phyloP scores from a whole-genome alignment of 2,888 invertebrate genomes.

The Venusia cambrica region DNA sequence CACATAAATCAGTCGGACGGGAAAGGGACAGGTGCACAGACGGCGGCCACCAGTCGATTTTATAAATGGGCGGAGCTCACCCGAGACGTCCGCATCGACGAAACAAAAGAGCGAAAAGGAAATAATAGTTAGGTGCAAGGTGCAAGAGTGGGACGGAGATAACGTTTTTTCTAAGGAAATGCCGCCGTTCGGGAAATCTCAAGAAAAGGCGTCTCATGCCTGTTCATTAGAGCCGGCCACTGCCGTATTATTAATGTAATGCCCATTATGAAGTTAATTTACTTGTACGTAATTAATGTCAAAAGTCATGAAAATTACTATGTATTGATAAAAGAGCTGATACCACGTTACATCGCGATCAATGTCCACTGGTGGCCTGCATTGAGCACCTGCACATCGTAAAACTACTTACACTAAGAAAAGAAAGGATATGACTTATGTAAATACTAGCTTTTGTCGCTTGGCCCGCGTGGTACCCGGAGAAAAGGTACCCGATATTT shows the following conservation, averaged over 20 bases:
- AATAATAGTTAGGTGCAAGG: constrained; percentile 69
- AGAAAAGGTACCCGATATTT: too few relatives aligned
- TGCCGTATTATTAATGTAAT: constrained; percentile 45
- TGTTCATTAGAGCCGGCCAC: constrained; percentile 42
- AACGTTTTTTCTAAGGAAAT: constrained; percentile 58
- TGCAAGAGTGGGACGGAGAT: constrained; percentile 65
- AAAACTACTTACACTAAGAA: too few relatives aligned
- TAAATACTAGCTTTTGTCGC: too few relatives aligned
- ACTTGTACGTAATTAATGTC: constrained; percentile 35
- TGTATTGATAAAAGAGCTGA: constrained; percentile 26
- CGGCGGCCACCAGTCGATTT: constrained; percentile 73
- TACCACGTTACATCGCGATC: constrained; percentile 8
- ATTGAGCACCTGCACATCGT: too few relatives aligned
- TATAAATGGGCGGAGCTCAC: constrained; percentile 79
- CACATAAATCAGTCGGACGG: constrained; percentile 77
- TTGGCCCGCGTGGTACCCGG: too few relatives aligned
- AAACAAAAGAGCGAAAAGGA: constrained; percentile 78
- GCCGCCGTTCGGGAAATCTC: constrained; percentile 67
- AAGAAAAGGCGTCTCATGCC: constrained; percentile 54
- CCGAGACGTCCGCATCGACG: constrained; percentile 71
- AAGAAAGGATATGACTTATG: too few relatives aligned
- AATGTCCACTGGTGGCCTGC: not conserved
- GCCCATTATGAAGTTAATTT: constrained; percentile 39
- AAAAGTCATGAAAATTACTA: constrained; percentile 33
- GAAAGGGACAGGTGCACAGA: constrained; percentile 78